Evolutionary conservation across 2,113 vertebrate genomes (phyloP).

Genomic region (Ptychochromis oligacanthus): DNA sequence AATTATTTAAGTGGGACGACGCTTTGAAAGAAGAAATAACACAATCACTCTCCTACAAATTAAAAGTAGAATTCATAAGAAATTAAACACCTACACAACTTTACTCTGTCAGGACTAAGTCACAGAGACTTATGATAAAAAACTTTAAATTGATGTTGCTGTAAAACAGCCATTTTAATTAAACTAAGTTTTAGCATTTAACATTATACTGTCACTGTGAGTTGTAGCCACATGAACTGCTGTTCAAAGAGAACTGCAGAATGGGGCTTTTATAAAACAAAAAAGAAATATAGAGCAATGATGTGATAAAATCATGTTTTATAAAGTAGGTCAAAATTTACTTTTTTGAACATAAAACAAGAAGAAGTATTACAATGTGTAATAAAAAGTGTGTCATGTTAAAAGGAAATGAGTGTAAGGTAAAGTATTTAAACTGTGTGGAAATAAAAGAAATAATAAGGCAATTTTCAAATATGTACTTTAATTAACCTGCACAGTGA

Average conservation of each 20-base stretch:
- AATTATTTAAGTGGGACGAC: fast-evolving
- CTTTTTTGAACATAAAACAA: neutral
- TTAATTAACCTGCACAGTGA: neutral
- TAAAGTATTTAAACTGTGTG: neutral
- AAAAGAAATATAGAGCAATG: no score
- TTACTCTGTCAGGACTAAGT: neutral
- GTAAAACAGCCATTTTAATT: neutral
- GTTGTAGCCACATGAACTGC: no score
- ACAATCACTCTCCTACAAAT: neutral
- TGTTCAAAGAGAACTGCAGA: neutral
- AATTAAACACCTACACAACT: neutral
- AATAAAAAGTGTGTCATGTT: no score
- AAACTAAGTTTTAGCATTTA: neutral
- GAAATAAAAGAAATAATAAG: neutral
- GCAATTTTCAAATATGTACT: neutral
- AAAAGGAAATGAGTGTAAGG: neutral
- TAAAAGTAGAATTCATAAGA: neutral
- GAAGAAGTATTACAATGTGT: neutral
- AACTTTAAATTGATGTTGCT: neutral
- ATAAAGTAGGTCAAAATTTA: neutral
- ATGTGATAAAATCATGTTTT: neutral
- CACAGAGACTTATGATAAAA: neutral
- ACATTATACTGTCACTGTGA: no score
- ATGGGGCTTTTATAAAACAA: neutral
- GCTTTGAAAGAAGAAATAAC: neutral